phyloP scores from a whole-genome alignment of 2,113 vertebrate species.

The Hipposideros armiger region DNA sequence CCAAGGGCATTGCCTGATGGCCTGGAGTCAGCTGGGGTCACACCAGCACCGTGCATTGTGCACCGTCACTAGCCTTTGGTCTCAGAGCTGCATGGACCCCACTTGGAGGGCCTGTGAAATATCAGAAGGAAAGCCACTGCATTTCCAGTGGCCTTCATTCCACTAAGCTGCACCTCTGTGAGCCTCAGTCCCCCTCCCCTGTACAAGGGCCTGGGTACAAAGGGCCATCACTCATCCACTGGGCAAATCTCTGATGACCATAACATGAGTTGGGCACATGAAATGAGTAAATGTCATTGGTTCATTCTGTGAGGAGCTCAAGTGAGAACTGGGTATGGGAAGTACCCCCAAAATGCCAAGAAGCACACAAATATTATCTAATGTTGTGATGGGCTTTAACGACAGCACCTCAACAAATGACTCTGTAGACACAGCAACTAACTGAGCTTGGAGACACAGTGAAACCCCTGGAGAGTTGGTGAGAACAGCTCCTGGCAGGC shows the following conservation, averaged over 20 bases:
- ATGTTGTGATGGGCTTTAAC: accelerated
- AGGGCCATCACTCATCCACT: accelerated
- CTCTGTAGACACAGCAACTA: neutral
- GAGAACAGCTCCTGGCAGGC: neutral
- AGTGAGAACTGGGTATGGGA: accelerated
- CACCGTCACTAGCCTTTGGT: accelerated
- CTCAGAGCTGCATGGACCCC: accelerated
- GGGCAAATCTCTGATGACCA: neutral
- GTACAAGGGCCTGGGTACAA: neutral
- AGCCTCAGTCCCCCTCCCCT: accelerated
- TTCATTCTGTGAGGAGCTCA: neutral
- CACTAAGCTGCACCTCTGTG: neutral
- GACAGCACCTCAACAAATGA: accelerated
- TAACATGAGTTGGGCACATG: accelerated
- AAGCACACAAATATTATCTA: accelerated
- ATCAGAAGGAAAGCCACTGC: accelerated
- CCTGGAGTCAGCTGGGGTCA: accelerated
- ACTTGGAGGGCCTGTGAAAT: neutral
- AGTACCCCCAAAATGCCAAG: accelerated
- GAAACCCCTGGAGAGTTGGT: too few species aligned
- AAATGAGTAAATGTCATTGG: accelerated
- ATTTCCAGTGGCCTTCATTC: neutral
- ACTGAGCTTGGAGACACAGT: accelerated
- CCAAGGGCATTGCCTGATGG: neutral
- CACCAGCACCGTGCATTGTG: accelerated